These are phyloP conservation scores for Clarias laeviceps DNA, from an alignment of 2,797 vertebrate species.

Conservation along the genomic window DNA sequence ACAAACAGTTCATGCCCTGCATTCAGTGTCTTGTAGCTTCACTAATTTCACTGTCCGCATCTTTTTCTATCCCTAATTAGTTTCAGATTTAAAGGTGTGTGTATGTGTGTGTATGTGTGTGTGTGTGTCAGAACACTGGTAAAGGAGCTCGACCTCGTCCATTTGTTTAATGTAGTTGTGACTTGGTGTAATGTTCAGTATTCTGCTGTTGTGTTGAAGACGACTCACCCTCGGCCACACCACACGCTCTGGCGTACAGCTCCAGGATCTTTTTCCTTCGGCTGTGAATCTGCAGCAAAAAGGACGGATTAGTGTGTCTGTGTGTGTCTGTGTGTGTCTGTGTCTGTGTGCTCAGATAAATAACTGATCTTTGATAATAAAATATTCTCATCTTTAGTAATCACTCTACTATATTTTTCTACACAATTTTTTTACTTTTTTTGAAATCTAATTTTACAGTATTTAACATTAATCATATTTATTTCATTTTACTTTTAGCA, in stretches of 20 bases:
- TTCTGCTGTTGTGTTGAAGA: too few relatives aligned
- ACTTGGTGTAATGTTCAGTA: too few relatives aligned
- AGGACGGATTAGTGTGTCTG: neutral
- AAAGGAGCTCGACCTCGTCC: neutral
- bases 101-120: neutral
- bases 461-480: neutral
- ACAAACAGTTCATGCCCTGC: neutral
- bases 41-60: neutral
- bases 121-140: neutral
- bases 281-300: constrained; percentile 82
- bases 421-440: neutral
- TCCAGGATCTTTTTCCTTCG: constrained; percentile 97
- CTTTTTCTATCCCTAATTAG: neutral
- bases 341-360: constrained; percentile 22
- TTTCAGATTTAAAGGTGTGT: neutral
- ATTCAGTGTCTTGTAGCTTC: neutral
- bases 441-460: neutral
- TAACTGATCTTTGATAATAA: neutral
- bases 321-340: neutral
- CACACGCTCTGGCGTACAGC: constrained; percentile 88
- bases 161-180: too few relatives aligned
- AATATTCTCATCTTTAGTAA: neutral
- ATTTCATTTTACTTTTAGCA: neutral
- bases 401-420: neutral
- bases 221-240: constrained; percentile 88